Evolutionary conservation across 2,797 vertebrate genomes (phyloP), one percentile per base, ranked within the genome.

Genomic region (Myotis myotis): DNA sequence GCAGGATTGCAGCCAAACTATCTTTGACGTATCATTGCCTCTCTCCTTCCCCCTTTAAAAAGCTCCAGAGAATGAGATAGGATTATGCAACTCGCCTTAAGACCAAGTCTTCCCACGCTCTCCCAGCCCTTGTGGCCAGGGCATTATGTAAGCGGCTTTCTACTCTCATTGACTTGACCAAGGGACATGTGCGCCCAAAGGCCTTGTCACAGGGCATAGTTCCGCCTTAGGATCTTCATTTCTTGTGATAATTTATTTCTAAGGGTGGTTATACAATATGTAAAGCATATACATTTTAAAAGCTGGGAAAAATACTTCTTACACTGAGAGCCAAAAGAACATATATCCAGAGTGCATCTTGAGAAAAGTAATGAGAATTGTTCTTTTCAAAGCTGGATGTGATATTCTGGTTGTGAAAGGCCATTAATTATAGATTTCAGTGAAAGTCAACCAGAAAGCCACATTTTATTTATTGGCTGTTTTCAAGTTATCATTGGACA

Each of bases 391-490:
- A 94, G 71, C 66, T 23, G 72, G 96, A 49, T 85, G 17, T 90
- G 75, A 11, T 70, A 91, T 85, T 89, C 86, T 44, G 33, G 5
- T 53, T 87, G 51, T 82, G 30, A 87, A 91, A 72, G 23, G 17
- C 57, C 70, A 44, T 96, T 96, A 81, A 89, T 95, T 95, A 94
- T 20, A 51, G 74, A 91, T 94, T 96, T 96, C 49, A 83, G 2
- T 87, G 91, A 88, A 93, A 70, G 60, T 62, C 71, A 87, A 74
- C 7, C 15, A 87, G 87, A 97, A 95, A 60, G 82, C 6, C 0
- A 5, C 87, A 1, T 89, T 91, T 83, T 83, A 82, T 8, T 97
- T 94, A 49, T 66, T 75, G 87, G 81, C 70, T 23, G 2, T 80
- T 95, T 96, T 62, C 41, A 95, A 55, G 41, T 93, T 93, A 41